A percentile compares a stretch with the other conserved stretches of the same genome.
These are phyloP conservation scores for Andrena trimmerana DNA, from an alignment of 2,888 invertebrate genomes.

Conservation along the genomic window DNA sequence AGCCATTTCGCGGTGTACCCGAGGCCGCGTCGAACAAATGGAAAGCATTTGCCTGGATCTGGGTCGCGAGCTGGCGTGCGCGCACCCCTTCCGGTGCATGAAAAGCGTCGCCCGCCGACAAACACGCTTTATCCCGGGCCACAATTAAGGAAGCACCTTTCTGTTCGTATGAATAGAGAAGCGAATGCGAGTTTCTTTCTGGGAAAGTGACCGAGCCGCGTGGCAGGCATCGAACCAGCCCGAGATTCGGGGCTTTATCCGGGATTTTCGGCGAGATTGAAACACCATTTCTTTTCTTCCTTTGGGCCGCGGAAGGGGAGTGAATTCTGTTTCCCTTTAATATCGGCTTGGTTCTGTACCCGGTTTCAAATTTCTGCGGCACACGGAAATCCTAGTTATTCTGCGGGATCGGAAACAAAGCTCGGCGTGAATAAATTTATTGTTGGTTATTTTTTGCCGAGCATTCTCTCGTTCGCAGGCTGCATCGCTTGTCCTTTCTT, in stretches of 20 bases:
- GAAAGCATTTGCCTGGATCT: conserved; percentile 51
- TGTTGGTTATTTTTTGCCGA: not conserved
- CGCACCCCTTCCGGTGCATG: not conserved
- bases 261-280: conserved; percentile 31
- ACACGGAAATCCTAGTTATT: not conserved
- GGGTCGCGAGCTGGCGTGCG: conserved; percentile 34
- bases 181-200: conserved; percentile 28
- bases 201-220: conserved; percentile 10
- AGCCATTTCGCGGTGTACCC: conserved; percentile 15
- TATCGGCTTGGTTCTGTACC: not conserved
- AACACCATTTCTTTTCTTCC: conserved; percentile 11
- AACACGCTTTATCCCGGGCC: conserved; percentile 46
- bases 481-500: not conserved
- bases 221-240: not conserved
- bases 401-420: too few species aligned
- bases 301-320: not conserved
- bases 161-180: conserved; percentile 42
- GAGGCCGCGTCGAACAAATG: conserved; percentile 34
- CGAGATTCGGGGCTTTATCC: not conserved
- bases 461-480: not conserved
- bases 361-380: not conserved
- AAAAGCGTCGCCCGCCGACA: conserved; percentile 34
- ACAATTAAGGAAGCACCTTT: conserved; percentile 57
- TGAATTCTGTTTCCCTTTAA: conserved; percentile 1
- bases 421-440: too few species aligned